Percentiles rank a stretch among this genome's conserved stretches.
Conservation (phyloP, 2,797 vertebrate genomes). For the Hemitrygon akajei region DNA sequence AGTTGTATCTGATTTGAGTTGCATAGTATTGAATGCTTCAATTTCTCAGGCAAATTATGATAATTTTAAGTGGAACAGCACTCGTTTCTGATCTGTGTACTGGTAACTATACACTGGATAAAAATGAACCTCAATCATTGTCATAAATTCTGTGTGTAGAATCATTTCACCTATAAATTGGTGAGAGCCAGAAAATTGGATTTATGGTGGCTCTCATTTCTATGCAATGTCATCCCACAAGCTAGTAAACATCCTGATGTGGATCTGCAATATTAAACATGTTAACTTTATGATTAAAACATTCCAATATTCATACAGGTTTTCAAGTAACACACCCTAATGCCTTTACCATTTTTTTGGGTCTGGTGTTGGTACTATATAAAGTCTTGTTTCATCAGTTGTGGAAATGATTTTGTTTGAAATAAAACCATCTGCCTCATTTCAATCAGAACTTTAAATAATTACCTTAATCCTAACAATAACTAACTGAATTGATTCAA, state of each 20-base stretch:
- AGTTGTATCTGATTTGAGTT: not conserved
- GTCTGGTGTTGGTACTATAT: not conserved
- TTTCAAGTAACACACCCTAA: not conserved
- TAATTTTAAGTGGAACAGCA: not conserved
- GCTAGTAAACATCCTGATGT: not conserved
- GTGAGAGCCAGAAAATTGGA: not conserved
- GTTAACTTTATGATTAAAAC: not conserved
- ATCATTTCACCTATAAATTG: conserved; percentile 8
- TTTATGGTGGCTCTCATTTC: not conserved
- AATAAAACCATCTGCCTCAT: not conserved
- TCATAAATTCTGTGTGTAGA: not conserved
- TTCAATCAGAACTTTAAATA: not conserved
- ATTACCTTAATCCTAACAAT: not conserved
- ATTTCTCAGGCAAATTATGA: conserved; percentile 1
- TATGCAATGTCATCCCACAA: conserved; percentile 2
- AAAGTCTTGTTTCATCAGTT: not conserved
- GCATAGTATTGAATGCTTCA: not conserved
- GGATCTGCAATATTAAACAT: conserved; percentile 12
- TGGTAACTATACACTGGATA: not conserved
- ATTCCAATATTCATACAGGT: not conserved
- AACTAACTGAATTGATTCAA: not conserved
- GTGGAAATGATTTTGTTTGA: not conserved
- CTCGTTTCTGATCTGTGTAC: not conserved
- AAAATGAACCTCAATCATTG: no score
- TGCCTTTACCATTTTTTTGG: not conserved